Base-by-base conservation (phyloP, 2,113 vertebrate species). In the Pampusana beccarii region DNA sequence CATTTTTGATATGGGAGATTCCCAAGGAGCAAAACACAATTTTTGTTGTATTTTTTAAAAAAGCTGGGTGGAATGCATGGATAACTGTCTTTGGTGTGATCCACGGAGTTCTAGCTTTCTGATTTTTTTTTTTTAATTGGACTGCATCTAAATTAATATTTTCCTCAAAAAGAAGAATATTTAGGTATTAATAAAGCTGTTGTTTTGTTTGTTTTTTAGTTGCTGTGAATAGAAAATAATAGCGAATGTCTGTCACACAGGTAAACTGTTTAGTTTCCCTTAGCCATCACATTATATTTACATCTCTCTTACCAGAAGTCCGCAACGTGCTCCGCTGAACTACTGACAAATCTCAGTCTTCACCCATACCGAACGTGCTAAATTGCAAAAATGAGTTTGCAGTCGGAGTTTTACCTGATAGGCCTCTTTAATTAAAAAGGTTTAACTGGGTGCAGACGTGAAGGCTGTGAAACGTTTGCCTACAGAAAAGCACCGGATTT, bases 341-440 rank as follows among this genome's bases (percentile, higher is more conserved):
- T n/a, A 19, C 33, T 46, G 44, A n/a, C 8, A 80, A 57, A 86
- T 33, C 44, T 73, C 13, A 25, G 20, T 29, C 72, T 73, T 70
- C n/a, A 36, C 11, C 51, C 6, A 8, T 0, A 0, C 11, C 48
- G 48, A 79, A 46, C 1, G 3, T 24, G 4, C 14, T 44, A 48
- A 73, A 80, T 20, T 1, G 3, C 51, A 36, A 71, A 65, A 56
- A 44, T 29, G 8, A 25, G 7, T 8, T 64, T 81, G 36, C 17
- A 42, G 20, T n/a, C 9, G 13, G 20, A 11, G 5, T 18, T 75
- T 66, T 56, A 77, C 23, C n/a, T 26, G 44, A 18, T 1, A 60
- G 38, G 75, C 12, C 13, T 33, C 34, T 38, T 60, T 18, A 75
- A 78, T 44, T 31, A 33, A 71, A 81, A 74, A 81, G 17, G 16